These are phyloP conservation scores for Peribatodes rhomboidaria DNA, from an alignment of 2,888 invertebrate genomes.

Conservation along the genomic window DNA sequence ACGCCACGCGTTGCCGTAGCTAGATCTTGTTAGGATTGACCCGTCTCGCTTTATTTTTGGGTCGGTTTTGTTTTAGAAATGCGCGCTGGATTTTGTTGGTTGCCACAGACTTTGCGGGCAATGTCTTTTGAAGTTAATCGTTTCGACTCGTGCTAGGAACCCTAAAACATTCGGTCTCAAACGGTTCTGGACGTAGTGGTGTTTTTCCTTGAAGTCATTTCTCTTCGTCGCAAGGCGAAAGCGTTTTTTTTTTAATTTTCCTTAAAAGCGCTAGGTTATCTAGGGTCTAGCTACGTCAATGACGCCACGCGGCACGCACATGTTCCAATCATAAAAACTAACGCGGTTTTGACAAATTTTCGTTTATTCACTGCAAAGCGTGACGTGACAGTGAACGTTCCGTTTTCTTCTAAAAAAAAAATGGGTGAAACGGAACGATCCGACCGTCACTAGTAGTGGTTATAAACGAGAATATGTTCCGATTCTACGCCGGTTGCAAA, in stretches of 20 bases:
- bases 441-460: neutral
- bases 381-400: neutral
- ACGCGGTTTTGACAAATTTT: slow-evolving; percentile 1
- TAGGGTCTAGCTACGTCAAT: slow-evolving; percentile 14
- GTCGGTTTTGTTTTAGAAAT: neutral
- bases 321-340: slow-evolving; percentile 38
- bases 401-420: neutral
- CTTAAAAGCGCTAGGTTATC: slow-evolving; percentile 6
- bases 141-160: no score
- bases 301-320: slow-evolving; percentile 49
- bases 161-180: no score
- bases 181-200: neutral
- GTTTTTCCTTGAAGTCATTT: neutral
- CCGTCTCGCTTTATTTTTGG: neutral
- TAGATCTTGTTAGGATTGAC: slow-evolving; percentile 11
- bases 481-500: slow-evolving; percentile 22
- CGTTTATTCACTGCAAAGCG: neutral
- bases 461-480: slow-evolving; percentile 7
- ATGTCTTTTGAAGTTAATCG: no score
- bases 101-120: neutral
- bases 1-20: slow-evolving; percentile 44
- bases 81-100: neutral
- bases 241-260: neutral
- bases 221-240: no score
- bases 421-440: neutral